A percentile compares a stretch with the other conserved stretches of the same genome.
These are phyloP conservation scores for Drosophila melanogaster DNA, from an alignment of 1,140 invertebrate species.

Conservation along the genomic window DNA sequence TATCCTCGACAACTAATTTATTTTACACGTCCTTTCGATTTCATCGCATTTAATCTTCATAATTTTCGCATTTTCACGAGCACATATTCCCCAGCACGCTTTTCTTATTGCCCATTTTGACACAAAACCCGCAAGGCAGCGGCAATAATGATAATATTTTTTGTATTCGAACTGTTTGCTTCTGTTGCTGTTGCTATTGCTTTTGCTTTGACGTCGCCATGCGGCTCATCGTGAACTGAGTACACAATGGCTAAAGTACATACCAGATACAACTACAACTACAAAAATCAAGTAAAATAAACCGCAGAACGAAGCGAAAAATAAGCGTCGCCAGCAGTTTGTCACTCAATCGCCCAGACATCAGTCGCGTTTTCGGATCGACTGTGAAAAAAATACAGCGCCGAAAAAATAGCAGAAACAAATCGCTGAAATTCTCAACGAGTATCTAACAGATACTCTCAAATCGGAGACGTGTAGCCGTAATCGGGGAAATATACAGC, in stretches of 20 bases:
- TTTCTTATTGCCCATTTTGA: slow-evolving; percentile 32
- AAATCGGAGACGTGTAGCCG: slow-evolving; percentile 37
- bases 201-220: slow-evolving; percentile 51
- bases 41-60: slow-evolving; percentile 14
- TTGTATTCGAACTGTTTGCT: slow-evolving; percentile 53
- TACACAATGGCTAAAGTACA: slow-evolving; percentile 82
- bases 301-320: slow-evolving; percentile 66
- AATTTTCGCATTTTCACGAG: slow-evolving; percentile 20
- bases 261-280: slow-evolving; percentile 48
- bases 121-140: slow-evolving; percentile 33
- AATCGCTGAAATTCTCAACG: slow-evolving; percentile 19
- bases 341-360: slow-evolving; percentile 79
- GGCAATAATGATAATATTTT: slow-evolving; percentile 43
- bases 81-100: slow-evolving; percentile 20
- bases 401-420: slow-evolving; percentile 10
- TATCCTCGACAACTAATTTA: too few species aligned
- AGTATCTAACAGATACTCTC: slow-evolving; percentile 61
- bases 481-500: slow-evolving; percentile 17
- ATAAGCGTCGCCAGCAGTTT: slow-evolving; percentile 72
- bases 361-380: slow-evolving; percentile 70
- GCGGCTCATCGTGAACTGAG: slow-evolving; percentile 73
- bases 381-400: slow-evolving; percentile 12
- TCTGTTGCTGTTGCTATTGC: slow-evolving; percentile 21
- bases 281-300: slow-evolving; percentile 66
- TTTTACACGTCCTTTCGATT: too few species aligned